Evolutionary conservation across 2,797 vertebrate genomes (phyloP).

Genomic region (Euthynnus affinis): DNA sequence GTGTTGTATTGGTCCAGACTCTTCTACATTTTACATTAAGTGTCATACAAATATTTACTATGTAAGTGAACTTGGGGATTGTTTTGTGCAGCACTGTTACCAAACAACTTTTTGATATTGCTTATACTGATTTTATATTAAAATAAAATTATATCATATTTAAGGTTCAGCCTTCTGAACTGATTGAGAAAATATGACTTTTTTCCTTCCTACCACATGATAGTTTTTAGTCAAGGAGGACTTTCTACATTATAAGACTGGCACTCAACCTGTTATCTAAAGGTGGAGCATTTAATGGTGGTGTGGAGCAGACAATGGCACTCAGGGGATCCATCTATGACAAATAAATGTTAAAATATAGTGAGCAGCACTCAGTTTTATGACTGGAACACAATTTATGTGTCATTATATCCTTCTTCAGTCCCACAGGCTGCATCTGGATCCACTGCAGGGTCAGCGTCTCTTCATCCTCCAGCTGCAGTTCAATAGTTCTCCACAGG

Average conservation of each 20-base stretch:
- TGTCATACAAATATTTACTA: not conserved
- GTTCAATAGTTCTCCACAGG: constrained; percentile 74
- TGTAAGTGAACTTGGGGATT: not conserved
- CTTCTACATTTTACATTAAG: not conserved
- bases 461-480: constrained; percentile 19
- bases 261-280: not conserved
- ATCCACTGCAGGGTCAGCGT: constrained; percentile 21
- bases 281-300: not conserved
- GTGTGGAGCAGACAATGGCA: not conserved
- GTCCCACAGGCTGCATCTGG: constrained; percentile 7
- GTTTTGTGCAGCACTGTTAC: constrained; percentile 1
- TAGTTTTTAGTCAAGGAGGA: no score
- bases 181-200: not conserved
- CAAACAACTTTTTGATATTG: not conserved
- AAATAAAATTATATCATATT: not conserved
- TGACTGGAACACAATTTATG: not conserved
- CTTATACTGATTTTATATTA: not conserved
- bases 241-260: not conserved
- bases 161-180: not conserved
- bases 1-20: not conserved
- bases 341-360: not conserved
- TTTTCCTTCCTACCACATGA: not conserved
- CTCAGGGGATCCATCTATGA: not conserved
- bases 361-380: not conserved
- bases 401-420: not conserved